Base-by-base conservation (phyloP, 2,888 invertebrate species). In the Synergus laeviventris region DNA sequence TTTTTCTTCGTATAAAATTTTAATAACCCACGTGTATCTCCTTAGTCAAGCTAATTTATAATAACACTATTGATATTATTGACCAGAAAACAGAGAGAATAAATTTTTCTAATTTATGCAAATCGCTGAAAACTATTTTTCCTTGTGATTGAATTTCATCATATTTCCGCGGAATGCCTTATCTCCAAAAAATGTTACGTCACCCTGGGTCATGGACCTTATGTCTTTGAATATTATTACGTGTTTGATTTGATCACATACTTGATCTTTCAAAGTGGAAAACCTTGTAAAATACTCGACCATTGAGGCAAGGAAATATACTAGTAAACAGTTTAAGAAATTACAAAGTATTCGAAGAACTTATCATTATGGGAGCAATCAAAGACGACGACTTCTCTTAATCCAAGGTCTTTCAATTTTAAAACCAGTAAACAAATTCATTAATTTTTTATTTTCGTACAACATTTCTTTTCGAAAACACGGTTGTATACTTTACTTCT, bases 181-280 rank as follows among this genome's bases (percentile, higher is more conserved):
- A 16, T 36, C 36, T 62, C n/a, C 36, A n/a, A 62, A 38, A 61
- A 38, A 38, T 11, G 8, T 62, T 38, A 62, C 38, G 18, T 62
- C 62, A 62, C 9, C 62, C 1, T 16, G 18, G 62, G 62, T 62
- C 62, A 62, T 62, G 38, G 62, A 62, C 36, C 62, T n/a, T 38
- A 62, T 62, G 38, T 8, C 62, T n/a, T 38, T 62, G n/a, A 62
- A 62, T 38, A n/a, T 38, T 36, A 38, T 38, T 38, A n/a, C 38
- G n/a, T 18, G 38, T 38, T 62, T 62, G 11, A 62, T 36, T 62
- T 11, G 38, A 18, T 8, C 62, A 62, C 62, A 62, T 62, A 36
- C n/a, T 62, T 62, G 24, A 54, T 54, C 59, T 24, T 21, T 59
- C 1, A 59, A 62, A 62, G 62, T 62, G 62, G 62, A 62, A 62